Evolutionary conservation across 2,888 invertebrate species (phyloP), one percentile per base, ranked within the genome.

Genomic region (Lottia scabra): DNA sequence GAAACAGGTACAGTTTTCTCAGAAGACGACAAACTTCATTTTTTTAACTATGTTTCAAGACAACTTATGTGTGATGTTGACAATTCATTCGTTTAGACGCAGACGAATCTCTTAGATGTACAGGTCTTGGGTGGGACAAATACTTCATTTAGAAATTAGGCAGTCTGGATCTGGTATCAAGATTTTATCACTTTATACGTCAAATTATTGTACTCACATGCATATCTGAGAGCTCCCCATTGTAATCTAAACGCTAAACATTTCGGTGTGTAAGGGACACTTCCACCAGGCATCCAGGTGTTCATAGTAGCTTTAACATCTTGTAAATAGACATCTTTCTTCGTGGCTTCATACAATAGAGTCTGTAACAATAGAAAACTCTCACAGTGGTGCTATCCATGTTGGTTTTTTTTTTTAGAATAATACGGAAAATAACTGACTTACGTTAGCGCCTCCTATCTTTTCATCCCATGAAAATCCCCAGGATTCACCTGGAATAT

Each of bases 141-240:
- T n/a, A n/a, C n/a, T n/a, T n/a, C n/a, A n/a, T n/a, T n/a, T n/a
- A n/a, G n/a, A n/a, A n/a, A n/a, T n/a, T n/a, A n/a, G n/a, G n/a
- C n/a, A n/a, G n/a, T n/a, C n/a, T n/a, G n/a, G n/a, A n/a, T n/a
- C n/a, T n/a, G n/a, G n/a, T n/a, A n/a, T n/a, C n/a, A n/a, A n/a
- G n/a, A n/a, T n/a, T n/a, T n/a, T n/a, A n/a, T n/a, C n/a, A n/a
- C n/a, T 38, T 38, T 38, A 8, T 8, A 6, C 38, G 38, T 38
- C 16, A 62, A 43, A 43, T 1, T 16, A 16, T 19, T 16, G 16
- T 16, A 66, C 71, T 26, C 70, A 75, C 72, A 68, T 1, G 87
- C 73, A 72, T 87, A 86, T 78, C 87, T 74, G 13, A 82, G 78
- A 3, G 84, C 77, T 4, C 86, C 87, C 87, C 87, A 87, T 71